phyloP scores from a whole-genome alignment of 2,797 vertebrate genomes.

The Leptodactylus fallax region DNA sequence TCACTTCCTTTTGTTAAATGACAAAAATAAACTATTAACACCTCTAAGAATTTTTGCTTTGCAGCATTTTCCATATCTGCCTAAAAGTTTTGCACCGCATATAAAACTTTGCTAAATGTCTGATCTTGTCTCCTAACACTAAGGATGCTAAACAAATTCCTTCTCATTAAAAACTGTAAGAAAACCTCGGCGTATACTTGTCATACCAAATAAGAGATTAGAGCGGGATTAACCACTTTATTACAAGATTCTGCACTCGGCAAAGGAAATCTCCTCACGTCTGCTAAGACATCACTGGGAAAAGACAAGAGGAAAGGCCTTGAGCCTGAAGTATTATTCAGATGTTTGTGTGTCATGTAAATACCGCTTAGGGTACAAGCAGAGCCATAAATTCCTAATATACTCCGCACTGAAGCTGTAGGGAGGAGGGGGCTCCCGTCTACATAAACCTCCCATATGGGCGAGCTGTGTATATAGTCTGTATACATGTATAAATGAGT shows the following conservation, averaged over 20 bases:
- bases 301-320: not conserved
- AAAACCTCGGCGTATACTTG: not conserved
- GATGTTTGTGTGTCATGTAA: not conserved
- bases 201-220: not conserved
- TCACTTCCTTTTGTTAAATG: too few relatives aligned
- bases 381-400: too few relatives aligned
- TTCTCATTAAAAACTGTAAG: constrained; percentile 1
- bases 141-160: not conserved
- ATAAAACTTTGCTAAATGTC: not conserved
- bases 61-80: too few relatives aligned
- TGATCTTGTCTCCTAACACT: not conserved
- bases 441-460: too few relatives aligned
- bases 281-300: not conserved
- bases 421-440: too few relatives aligned
- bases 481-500: too few relatives aligned
- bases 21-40: too few relatives aligned
- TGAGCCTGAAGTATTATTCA: not conserved
- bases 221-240: constrained; percentile 7
- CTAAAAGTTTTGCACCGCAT: too few relatives aligned
- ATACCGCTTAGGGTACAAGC: not conserved
- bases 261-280: not conserved
- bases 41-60: too few relatives aligned
- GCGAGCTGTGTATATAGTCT: too few relatives aligned
- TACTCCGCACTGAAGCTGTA: too few relatives aligned
- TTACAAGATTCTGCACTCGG: not conserved